phyloP scores from a whole-genome alignment of 2,113 vertebrate genomes.

The Macaca fascicularis region DNA sequence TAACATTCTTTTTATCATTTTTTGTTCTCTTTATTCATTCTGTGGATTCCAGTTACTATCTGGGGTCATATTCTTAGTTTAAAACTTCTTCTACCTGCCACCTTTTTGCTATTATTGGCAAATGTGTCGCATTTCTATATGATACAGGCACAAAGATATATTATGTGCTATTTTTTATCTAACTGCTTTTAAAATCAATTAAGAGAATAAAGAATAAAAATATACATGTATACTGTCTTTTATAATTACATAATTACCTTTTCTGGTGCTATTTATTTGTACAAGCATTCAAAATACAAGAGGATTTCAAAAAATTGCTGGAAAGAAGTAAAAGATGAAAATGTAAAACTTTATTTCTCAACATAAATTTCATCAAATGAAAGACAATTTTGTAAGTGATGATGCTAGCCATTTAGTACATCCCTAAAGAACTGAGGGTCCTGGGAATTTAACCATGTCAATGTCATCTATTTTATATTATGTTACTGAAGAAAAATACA shows the following conservation, averaged over 20 bases:
- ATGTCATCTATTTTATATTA: background rate
- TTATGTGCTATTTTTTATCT: background rate
- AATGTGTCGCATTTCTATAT: background rate
- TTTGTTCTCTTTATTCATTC: background rate
- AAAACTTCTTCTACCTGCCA: background rate
- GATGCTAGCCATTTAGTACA: background rate
- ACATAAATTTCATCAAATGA: background rate
- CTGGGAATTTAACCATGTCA: background rate
- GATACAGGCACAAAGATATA: background rate
- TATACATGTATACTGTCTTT: background rate
- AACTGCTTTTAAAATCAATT: background rate
- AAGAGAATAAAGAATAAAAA: background rate
- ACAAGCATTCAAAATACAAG: background rate
- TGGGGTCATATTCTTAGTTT: background rate
- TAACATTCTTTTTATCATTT: background rate
- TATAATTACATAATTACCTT: background rate
- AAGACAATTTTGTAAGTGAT: background rate
- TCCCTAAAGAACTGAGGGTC: background rate
- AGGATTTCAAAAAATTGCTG: background rate
- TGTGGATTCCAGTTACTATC: background rate
- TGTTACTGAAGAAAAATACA: background rate
- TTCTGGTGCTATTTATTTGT: background rate
- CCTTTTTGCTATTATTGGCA: background rate
- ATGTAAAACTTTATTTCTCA: background rate
- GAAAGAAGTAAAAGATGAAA: background rate